phyloP scores from a whole-genome alignment of 2,797 vertebrate genomes.

The Adelosebastes latens region DNA sequence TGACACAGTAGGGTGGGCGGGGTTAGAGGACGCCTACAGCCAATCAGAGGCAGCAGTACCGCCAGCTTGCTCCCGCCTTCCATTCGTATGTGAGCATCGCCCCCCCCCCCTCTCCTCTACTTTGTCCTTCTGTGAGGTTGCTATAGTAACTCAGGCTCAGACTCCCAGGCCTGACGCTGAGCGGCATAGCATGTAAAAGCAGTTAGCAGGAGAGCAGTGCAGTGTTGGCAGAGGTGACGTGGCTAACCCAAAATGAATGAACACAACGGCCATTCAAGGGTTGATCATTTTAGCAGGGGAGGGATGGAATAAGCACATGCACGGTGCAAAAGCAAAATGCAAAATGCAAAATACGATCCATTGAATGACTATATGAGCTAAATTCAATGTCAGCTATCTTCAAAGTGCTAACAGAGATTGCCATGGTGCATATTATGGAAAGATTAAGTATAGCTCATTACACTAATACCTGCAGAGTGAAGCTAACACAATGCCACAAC shows the following conservation, averaged over 20 bases:
- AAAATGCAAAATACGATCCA: neutral
- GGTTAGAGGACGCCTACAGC: slow-evolving; percentile 69
- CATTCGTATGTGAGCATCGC: slow-evolving; percentile 67
- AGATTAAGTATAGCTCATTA: neutral
- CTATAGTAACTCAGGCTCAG: slow-evolving; percentile 87
- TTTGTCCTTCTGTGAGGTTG: slow-evolving; percentile 89
- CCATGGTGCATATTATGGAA: neutral
- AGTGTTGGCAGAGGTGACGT: slow-evolving; percentile 70
- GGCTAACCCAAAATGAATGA: slow-evolving; percentile 56
- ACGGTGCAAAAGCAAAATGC: neutral
- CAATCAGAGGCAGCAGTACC: slow-evolving; percentile 84
- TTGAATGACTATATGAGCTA: neutral
- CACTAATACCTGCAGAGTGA: neutral
- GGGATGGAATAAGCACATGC: slow-evolving; percentile 12
- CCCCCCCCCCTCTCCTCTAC: slow-evolving; percentile 71
- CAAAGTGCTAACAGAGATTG: neutral
- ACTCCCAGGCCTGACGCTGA: slow-evolving; percentile 68
- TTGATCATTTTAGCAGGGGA: neutral
- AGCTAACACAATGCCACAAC: neutral
- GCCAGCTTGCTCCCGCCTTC: slow-evolving; percentile 65
- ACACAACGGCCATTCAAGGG: slow-evolving; percentile 8
- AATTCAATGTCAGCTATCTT: neutral
- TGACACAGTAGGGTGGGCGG: slow-evolving; percentile 81
- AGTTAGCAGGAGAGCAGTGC: slow-evolving; percentile 44
- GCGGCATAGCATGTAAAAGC: slow-evolving; percentile 55